Evolutionary conservation across 2,797 vertebrate genomes (phyloP), one percentile per base, ranked within the genome.

Genomic region (Hydrophis major): DNA sequence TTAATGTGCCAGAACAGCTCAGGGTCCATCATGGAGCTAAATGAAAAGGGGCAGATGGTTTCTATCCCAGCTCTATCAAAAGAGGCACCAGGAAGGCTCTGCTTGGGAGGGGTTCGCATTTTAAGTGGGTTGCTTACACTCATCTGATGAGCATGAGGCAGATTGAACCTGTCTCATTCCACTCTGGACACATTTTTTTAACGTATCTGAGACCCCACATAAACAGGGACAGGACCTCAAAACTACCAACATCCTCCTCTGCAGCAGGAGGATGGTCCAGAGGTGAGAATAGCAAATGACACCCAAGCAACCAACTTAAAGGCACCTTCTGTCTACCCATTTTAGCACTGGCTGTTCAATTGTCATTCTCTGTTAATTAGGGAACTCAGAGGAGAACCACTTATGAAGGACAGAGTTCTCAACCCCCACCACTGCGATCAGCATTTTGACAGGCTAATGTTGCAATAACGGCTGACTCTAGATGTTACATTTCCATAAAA

Each of bases 111-210:
- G 28, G 50, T 7, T 42, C 57, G 91, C 78, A 83, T 90, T 90
- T 90, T 90, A 90, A 93, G 86, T 90, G 86, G 61, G 22, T 88
- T 27, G 60, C 59, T 57, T 28, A 63, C 42, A 55, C 86, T 69
- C 28, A 69, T 88, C 89, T 63, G 56, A 89, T 7, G 91, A 86
- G 89, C 93, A 83, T 32, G 20, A 18, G 56, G 63, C 93, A 94
- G 91, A 88, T 63, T 90, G 93, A 83, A 88, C 32, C 89, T 90
- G 91, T 88, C 93, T 92, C 66, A 25, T 83, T 92, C 89, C 89
- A 42, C 88, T 57, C 87, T 18, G 83, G 93, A 69, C 63, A 90
- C 28, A 87, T 60, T 92, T 50, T 42, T 87, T 57, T 63, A 88
- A 47, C n/a, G 13, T 57, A 89, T 92, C 91, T 83, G 89, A 90